A percentile compares a stretch with the other conserved stretches of the same genome.
These are phyloP conservation scores for Cenopis cana DNA, from an alignment of 2,888 invertebrate genomes.

Conservation along the genomic window DNA sequence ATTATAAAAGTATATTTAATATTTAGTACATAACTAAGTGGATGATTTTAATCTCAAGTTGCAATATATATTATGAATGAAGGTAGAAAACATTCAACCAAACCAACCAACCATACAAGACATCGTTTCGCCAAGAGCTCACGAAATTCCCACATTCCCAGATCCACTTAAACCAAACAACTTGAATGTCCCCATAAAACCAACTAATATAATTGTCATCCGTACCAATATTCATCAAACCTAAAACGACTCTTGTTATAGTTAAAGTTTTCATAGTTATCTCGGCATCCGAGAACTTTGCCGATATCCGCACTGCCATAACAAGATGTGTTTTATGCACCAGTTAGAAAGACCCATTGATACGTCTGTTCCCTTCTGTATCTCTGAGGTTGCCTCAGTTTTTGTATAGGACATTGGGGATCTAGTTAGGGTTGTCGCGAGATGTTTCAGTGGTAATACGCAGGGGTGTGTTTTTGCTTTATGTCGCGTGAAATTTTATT, in stretches of 20 bases:
- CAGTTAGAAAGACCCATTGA: conserved; percentile 56
- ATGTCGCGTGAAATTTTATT: conserved; percentile 84
- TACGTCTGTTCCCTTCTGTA: conserved; percentile 40
- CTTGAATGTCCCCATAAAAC: conserved; percentile 37
- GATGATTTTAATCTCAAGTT: too few relatives aligned
- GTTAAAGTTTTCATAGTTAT: conserved; percentile 75
- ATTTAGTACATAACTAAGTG: too few relatives aligned
- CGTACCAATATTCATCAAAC: conserved; percentile 49
- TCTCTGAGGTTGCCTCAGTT: background rate
- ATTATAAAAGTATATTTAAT: too few relatives aligned
- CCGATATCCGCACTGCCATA: conserved; percentile 75
- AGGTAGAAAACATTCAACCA: background rate
- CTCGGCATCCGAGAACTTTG: conserved; percentile 73
- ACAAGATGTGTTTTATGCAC: conserved; percentile 75
- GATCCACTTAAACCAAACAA: conserved; percentile 25
- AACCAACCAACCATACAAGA: background rate
- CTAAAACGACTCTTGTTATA: conserved; percentile 64
- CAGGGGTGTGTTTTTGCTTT: conserved; percentile 84
- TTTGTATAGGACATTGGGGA: conserved; percentile 51
- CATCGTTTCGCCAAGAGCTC: background rate
- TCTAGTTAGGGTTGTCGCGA: conserved; percentile 65
- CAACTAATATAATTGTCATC: conserved; percentile 39
- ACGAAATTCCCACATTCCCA: background rate
- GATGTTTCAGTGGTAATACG: conserved; percentile 74
- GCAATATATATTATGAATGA: background rate